phyloP scores from a whole-genome alignment of 2,888 invertebrate species.

The Dione juno region DNA sequence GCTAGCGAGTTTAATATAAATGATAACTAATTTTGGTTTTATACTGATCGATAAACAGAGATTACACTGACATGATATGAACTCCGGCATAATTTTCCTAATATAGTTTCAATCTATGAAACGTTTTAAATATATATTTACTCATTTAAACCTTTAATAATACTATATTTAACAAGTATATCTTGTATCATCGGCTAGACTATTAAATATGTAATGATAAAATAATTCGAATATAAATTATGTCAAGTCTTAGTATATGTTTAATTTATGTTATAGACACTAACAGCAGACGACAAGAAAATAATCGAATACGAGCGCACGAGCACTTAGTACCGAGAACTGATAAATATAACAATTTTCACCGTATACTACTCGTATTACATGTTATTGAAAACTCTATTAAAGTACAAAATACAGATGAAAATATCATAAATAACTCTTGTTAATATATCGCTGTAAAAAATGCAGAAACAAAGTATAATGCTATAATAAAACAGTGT shows the following conservation, averaged over 20 bases:
- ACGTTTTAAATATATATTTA: background rate
- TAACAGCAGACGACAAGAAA: slow-evolving; percentile 56
- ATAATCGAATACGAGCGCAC: slow-evolving; percentile 53
- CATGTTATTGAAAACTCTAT: background rate
- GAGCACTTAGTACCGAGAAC: slow-evolving; percentile 51
- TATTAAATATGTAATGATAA: background rate
- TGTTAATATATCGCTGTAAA: background rate
- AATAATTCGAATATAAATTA: background rate
- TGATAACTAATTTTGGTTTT: slow-evolving; percentile 27
- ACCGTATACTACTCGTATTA: background rate
- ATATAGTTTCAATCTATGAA: background rate
- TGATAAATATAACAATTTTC: background rate
- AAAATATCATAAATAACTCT: background rate
- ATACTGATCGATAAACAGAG: slow-evolving; percentile 16
- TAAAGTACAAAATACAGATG: background rate
- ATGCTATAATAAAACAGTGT: background rate
- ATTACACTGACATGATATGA: slow-evolving; percentile 48
- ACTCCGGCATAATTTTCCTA: background rate
- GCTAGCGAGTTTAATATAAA: slow-evolving; percentile 28
- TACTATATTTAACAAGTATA: too few species aligned
- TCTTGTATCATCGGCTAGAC: too few species aligned
- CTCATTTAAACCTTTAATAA: too few species aligned
- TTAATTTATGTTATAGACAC: background rate
- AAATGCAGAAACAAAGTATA: background rate
- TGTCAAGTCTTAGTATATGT: slow-evolving; percentile 38